phyloP scores from a whole-genome alignment of 2,888 invertebrate species.

The Drosophila demipolita region DNA sequence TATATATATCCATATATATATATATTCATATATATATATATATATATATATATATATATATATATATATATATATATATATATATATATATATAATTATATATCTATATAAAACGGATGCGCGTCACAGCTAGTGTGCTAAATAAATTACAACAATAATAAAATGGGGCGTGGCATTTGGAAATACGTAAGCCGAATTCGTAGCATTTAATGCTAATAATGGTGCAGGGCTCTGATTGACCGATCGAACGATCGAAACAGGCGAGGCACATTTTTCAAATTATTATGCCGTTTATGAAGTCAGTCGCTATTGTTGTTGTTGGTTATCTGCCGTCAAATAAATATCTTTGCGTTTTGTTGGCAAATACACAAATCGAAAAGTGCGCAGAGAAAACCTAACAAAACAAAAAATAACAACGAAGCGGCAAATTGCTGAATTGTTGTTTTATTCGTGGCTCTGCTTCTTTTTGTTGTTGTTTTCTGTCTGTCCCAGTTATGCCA shows the following conservation, averaged over 20 bases:
- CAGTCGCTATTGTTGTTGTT: slow-evolving; percentile 24
- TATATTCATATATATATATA: slow-evolving; percentile 5
- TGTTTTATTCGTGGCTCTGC: slow-evolving; percentile 20
- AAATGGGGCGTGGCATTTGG: slow-evolving; percentile 42
- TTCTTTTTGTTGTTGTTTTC: slow-evolving; percentile 17
- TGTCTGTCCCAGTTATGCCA: slow-evolving; percentile 68
- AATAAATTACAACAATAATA: neutral
- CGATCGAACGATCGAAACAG: slow-evolving; percentile 17
- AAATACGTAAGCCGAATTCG: slow-evolving; percentile 32
- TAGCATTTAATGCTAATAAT: slow-evolving; percentile 35
- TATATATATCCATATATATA: neutral
- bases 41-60: slow-evolving; percentile 3
- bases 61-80: slow-evolving; percentile 15
- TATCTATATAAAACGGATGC: slow-evolving; percentile 52
- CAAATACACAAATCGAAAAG: slow-evolving; percentile 60
- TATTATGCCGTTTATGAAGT: slow-evolving; percentile 61
- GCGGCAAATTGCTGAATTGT: slow-evolving; percentile 50
- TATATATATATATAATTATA: slow-evolving; percentile 1
- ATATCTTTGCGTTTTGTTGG: slow-evolving; percentile 74
- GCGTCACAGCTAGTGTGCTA: slow-evolving; percentile 60
- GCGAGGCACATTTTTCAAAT: slow-evolving; percentile 51
- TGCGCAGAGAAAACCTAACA: slow-evolving; percentile 52
- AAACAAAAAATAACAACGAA: slow-evolving; percentile 49
- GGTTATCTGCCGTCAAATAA: slow-evolving; percentile 59
- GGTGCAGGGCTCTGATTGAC: slow-evolving; percentile 26